Conservation (phyloP, 2,113 vertebrate genomes). For the Erythrolamprus reginae region DNA sequence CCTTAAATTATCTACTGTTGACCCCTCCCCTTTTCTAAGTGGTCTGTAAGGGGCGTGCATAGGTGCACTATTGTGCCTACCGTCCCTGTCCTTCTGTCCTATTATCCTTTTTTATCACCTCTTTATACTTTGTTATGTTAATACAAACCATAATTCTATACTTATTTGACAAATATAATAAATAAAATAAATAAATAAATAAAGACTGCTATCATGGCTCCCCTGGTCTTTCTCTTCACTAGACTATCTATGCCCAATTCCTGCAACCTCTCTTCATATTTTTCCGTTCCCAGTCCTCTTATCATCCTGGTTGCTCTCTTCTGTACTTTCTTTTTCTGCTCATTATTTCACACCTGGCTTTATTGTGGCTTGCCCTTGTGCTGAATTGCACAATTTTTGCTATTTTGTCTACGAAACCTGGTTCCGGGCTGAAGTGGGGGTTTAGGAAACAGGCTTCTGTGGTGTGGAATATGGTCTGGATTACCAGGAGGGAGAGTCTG, state of each 20-base stretch:
- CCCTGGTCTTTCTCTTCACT: not conserved
- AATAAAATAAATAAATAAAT: too few relatives aligned
- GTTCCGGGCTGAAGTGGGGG: not conserved
- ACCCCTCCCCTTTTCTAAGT: too few relatives aligned
- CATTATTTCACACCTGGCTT: not conserved
- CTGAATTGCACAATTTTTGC: not conserved
- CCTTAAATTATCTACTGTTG: too few relatives aligned
- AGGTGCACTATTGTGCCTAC: too few relatives aligned
- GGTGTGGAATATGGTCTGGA: not conserved
- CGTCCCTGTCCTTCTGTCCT: too few relatives aligned
- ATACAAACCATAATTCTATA: too few relatives aligned
- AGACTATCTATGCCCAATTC: not conserved
- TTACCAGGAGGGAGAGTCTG: not conserved
- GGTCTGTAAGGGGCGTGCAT: too few relatives aligned
- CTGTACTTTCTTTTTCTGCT: not conserved
- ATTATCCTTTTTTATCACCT: too few relatives aligned
- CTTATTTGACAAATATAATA: too few relatives aligned
- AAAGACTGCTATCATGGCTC: too few relatives aligned
- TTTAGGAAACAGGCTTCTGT: not conserved
- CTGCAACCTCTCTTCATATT: not conserved
- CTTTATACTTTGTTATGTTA: too few relatives aligned
- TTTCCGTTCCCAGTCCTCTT: not conserved
- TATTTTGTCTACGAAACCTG: not conserved
- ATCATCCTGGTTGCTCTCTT: not conserved
- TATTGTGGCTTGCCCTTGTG: not conserved